Conservation (phyloP, 2,888 invertebrate genomes). For the Desoria tigrina region DNA sequence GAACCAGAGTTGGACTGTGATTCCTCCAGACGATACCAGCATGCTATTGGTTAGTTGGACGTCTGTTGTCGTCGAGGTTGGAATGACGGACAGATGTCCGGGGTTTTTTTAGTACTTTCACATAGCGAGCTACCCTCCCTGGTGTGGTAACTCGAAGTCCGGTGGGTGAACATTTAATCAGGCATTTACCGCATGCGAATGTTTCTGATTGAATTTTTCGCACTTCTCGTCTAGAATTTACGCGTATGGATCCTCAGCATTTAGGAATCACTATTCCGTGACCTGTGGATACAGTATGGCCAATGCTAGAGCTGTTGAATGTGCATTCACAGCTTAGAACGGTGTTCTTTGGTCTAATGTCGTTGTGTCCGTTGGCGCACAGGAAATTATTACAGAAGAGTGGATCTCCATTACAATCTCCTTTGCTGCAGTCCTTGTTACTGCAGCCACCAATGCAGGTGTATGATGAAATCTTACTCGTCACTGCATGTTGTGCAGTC, state of each 20-base stretch:
- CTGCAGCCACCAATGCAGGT: background rate
- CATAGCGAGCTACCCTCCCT: constrained; percentile 11
- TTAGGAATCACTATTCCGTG: background rate
- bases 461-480: background rate
- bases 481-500: background rate
- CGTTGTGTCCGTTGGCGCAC: background rate
- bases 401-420: background rate
- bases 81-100: constrained; percentile 19
- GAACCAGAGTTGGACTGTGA: constrained; percentile 23
- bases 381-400: constrained; percentile 3
- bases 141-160: constrained; percentile 20
- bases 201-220: background rate
- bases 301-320: constrained; percentile 7
- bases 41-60: constrained; percentile 20
- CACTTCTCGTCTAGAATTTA: background rate
- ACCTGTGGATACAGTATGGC: background rate
- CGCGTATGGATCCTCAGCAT: constrained; percentile 5
- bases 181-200: constrained; percentile 8
- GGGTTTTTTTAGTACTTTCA: constrained; percentile 27
- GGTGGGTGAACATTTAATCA: constrained; percentile 4
- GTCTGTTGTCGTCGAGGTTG: background rate
- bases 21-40: constrained; percentile 9
- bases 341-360: too few relatives aligned
- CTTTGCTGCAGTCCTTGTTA: background rate
- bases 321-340: constrained; percentile 13